Conservation (phyloP, 2,113 vertebrate species). For the Chaetura pelagica region DNA sequence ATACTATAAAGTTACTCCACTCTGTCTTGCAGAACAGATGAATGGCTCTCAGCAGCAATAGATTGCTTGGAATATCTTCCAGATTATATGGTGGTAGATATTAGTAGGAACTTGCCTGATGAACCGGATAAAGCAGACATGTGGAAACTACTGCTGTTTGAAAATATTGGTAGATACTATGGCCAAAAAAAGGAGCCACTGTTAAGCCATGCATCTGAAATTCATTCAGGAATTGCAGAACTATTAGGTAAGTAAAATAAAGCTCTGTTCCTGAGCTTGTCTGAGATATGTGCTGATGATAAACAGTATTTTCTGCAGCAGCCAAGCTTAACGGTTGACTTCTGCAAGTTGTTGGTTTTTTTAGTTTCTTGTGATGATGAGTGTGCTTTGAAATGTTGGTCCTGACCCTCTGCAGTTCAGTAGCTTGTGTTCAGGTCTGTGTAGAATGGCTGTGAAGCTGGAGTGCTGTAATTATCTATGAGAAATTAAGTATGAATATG, state of each 20-base stretch:
- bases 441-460: background rate
- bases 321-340: background rate
- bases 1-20: background rate
- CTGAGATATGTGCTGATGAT: background rate
- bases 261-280: background rate
- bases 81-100: constrained; percentile 90
- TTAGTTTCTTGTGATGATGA: background rate
- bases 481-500: background rate
- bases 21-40: constrained; percentile 83
- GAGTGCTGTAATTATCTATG: background rate
- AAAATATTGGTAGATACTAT: constrained; percentile 87
- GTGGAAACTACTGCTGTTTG: constrained; percentile 89
- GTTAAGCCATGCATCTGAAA: constrained; percentile 89
- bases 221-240: constrained; percentile 93
- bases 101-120: constrained; percentile 88
- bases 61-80: constrained; percentile 95
- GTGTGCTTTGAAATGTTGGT: background rate
- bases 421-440: background rate
- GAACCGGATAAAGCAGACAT: constrained; percentile 77
- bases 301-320: background rate
- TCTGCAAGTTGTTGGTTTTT: background rate
- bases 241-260: constrained; percentile 84
- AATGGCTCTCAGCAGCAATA: constrained; percentile 91
- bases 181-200: constrained; percentile 84
- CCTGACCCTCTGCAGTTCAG: background rate